A percentile compares a stretch with the other conserved stretches of the same genome.
phyloP scores from a whole-genome alignment of 2,113 vertebrate genomes.

The Orthonyx spaldingii region DNA sequence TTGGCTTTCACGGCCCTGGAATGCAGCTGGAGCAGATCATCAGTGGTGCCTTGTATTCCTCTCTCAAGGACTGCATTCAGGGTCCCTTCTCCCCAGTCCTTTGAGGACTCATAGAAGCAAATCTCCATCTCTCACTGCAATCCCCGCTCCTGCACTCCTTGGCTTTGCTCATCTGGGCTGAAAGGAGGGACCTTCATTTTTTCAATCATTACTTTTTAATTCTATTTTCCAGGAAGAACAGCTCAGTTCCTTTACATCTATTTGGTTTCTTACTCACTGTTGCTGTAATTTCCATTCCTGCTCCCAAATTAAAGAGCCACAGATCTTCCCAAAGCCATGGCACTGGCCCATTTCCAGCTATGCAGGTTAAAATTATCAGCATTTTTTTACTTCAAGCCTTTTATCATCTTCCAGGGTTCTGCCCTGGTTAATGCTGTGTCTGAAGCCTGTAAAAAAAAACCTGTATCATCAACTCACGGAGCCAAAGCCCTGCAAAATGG shows the following conservation, averaged over 20 bases:
- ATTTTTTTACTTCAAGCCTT: background rate
- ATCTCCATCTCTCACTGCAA: background rate
- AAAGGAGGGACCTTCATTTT: background rate
- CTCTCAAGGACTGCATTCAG: background rate
- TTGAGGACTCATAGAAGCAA: background rate
- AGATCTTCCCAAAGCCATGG: background rate
- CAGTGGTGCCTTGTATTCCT: background rate
- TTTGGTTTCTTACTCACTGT: background rate
- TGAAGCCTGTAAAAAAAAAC: background rate
- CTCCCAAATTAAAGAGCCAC: background rate
- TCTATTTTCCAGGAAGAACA: background rate
- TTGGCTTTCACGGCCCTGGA: rapidly evolving
- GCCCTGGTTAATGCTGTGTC: background rate
- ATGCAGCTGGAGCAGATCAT: background rate
- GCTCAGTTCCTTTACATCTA: background rate
- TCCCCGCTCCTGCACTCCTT: background rate
- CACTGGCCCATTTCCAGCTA: background rate
- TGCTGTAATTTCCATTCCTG: background rate
- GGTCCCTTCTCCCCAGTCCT: background rate
- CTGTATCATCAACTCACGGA: background rate
- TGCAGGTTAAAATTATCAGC: background rate
- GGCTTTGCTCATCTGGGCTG: background rate
- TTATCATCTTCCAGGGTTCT: background rate
- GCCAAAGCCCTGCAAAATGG: background rate
- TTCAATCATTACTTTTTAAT: background rate